phyloP scores from a whole-genome alignment of 1,140 invertebrate genomes.

The Drosophila seguyi region DNA sequence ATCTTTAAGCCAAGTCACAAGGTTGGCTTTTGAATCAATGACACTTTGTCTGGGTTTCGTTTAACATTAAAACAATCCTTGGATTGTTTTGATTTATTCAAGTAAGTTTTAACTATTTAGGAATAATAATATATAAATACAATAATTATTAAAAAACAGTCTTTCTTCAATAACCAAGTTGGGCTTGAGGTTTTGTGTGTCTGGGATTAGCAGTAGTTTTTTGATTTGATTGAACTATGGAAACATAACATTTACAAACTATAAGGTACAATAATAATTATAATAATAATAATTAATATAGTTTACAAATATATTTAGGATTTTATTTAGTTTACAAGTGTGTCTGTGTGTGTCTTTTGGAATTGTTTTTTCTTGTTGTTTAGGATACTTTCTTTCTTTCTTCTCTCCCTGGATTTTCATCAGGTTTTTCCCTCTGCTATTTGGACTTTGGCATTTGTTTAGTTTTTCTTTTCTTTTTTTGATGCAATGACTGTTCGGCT shows the following conservation, averaged over 20 bases:
- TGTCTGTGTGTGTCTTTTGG: slow-evolving; percentile 38
- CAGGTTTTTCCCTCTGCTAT: slow-evolving; percentile 26
- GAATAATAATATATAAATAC: slow-evolving; percentile 25
- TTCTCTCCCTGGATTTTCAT: slow-evolving; percentile 20
- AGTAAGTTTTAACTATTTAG: slow-evolving; percentile 7
- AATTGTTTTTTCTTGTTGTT: slow-evolving; percentile 35
- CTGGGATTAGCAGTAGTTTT: slow-evolving; percentile 36
- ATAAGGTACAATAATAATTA: slow-evolving; percentile 47
- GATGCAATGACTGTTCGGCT: too few species aligned
- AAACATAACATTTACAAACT: slow-evolving; percentile 54
- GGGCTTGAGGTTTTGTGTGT: slow-evolving; percentile 62
- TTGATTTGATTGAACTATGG: slow-evolving; percentile 44
- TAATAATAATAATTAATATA: slow-evolving; percentile 32
- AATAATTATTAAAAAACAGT: slow-evolving; percentile 60
- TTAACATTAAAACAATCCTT: slow-evolving; percentile 49
- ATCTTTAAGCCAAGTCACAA: slow-evolving; percentile 62
- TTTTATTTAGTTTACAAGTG: slow-evolving; percentile 42
- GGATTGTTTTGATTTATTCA: slow-evolving; percentile 59
- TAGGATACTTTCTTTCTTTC: slow-evolving; percentile 47
- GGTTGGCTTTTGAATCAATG: slow-evolving; percentile 34
- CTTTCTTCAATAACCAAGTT: slow-evolving; percentile 69
- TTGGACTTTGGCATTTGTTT: slow-evolving; percentile 68
- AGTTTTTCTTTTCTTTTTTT: slow-evolving; percentile 33
- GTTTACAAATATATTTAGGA: slow-evolving; percentile 29
- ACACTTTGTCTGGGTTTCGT: slow-evolving; percentile 43